These are phyloP conservation scores for Champsocephalus gunnari DNA, from an alignment of 2,797 vertebrate species.

Conservation along the genomic window DNA sequence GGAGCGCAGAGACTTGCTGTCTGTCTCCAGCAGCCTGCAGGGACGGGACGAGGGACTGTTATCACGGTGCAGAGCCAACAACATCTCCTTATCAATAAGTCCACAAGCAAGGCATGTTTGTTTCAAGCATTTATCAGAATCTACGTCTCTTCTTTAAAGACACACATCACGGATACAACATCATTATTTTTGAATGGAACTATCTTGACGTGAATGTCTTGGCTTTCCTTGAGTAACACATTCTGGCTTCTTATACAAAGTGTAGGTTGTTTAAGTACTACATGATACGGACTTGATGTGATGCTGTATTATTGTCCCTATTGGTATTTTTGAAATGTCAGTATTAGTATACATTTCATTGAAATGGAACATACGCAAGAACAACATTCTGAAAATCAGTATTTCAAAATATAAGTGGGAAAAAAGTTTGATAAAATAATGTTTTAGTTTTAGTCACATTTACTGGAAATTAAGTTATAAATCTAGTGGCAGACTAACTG, in stretches of 20 bases:
- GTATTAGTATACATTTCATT: background rate
- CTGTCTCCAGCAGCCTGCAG: constrained; percentile 94
- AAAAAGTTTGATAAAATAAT: no score
- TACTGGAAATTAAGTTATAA: no score
- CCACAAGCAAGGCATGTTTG: background rate
- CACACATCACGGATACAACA: background rate
- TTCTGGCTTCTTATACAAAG: background rate
- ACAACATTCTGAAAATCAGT: background rate
- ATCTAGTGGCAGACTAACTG: no score
- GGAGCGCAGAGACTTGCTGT: constrained; percentile 95
- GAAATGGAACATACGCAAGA: background rate
- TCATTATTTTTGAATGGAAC: no score
- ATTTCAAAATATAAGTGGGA: background rate
- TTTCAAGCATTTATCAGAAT: background rate
- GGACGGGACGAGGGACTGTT: background rate
- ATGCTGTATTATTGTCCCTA: background rate
- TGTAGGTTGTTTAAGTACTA: background rate
- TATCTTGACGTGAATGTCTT: background rate
- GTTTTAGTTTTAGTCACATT: no score
- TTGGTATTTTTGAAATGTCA: background rate
- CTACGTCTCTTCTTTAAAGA: background rate
- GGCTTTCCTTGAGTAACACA: background rate
- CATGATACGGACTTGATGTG: background rate
- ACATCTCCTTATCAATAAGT: background rate
- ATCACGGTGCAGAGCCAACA: background rate